A percentile compares a stretch with the other conserved stretches of the same genome.
Evolutionary conservation across 2,113 vertebrate genomes (phyloP).

Genomic region (Hipposideros armiger): DNA sequence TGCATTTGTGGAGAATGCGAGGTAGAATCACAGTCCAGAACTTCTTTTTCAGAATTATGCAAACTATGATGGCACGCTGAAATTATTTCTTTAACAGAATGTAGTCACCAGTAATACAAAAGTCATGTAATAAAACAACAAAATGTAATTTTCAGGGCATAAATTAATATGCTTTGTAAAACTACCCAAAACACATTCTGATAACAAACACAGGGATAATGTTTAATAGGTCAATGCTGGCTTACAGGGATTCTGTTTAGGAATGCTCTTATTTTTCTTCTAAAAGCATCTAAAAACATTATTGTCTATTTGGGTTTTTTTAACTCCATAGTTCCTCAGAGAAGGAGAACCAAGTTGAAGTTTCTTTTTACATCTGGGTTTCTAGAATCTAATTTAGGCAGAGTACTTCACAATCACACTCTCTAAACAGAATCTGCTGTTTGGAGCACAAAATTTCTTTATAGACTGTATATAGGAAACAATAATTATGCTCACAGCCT

Average conservation of each 20-base stretch:
- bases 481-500: background rate
- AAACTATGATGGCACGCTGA: background rate
- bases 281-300: background rate
- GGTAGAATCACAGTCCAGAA: background rate
- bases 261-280: constrained; percentile 2
- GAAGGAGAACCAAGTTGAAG: background rate
- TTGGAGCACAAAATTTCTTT: background rate
- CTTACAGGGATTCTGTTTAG: background rate
- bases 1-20: background rate
- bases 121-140: background rate
- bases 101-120: background rate
- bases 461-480: background rate
- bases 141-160: background rate
- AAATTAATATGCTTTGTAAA: background rate
- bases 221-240: background rate
- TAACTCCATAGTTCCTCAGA: background rate
- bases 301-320: background rate
- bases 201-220: constrained; percentile 43
- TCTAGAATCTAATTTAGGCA: background rate
- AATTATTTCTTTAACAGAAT: constrained; percentile 27
- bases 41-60: background rate
- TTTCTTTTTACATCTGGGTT: background rate
- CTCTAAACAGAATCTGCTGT: background rate
- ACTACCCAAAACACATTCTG: constrained; percentile 21
- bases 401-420: background rate